Evolutionary conservation across 1,140 invertebrate genomes (phyloP).

Genomic region (Eriosoma lanigerum): DNA sequence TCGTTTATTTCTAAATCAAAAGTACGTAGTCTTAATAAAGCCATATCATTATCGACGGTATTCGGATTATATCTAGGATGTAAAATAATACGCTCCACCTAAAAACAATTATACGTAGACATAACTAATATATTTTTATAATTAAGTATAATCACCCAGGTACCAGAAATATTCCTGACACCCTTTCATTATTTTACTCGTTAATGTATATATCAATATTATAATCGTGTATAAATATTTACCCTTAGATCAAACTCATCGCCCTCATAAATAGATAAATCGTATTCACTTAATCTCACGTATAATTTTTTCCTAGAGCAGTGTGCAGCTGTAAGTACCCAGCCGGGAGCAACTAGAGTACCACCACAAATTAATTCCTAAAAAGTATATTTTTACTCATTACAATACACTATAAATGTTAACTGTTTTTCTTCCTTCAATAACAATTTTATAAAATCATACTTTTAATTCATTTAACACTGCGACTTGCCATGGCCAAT

Average conservation of each 20-base stretch:
- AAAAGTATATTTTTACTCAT: too few relatives aligned
- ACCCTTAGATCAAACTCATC: neutral
- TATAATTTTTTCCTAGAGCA: slow-evolving; percentile 13
- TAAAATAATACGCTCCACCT: slow-evolving; percentile 16
- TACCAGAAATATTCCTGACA: too few relatives aligned
- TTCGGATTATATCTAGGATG: slow-evolving; percentile 14
- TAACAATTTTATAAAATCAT: neutral
- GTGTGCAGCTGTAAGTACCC: slow-evolving; percentile 73
- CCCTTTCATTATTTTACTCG: too few relatives aligned
- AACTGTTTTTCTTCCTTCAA: too few relatives aligned
- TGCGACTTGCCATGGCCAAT: slow-evolving; percentile 93
- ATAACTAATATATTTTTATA: neutral
- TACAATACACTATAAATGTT: too few relatives aligned
- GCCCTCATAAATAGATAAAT: neutral
- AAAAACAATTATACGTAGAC: neutral
- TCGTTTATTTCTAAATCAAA: neutral
- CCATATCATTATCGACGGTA: slow-evolving; percentile 28
- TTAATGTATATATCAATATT: too few relatives aligned
- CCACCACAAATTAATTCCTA: slow-evolving; percentile 70
- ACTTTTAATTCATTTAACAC: slow-evolving; percentile 80
- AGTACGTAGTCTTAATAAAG: neutral
- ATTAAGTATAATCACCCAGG: too few relatives aligned
- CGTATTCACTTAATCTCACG: slow-evolving; percentile 52
- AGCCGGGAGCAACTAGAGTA: slow-evolving; percentile 78
- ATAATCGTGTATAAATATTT: slow-evolving; percentile 5